phyloP scores from a whole-genome alignment of 2,113 vertebrate species.

The Colius striatus region DNA sequence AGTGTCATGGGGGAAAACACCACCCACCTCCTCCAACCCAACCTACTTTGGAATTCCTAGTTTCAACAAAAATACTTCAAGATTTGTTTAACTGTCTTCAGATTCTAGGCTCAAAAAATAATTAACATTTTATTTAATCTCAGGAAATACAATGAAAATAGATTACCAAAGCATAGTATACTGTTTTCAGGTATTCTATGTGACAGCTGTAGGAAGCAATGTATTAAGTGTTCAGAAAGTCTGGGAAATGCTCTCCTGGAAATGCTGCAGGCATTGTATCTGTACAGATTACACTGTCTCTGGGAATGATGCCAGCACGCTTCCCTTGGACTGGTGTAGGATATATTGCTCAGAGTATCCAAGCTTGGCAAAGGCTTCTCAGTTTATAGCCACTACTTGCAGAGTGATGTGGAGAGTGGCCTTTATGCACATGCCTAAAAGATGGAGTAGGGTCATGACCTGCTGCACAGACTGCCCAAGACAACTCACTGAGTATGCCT shows the following conservation, averaged over 20 bases:
- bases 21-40: fast-evolving
- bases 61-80: not conserved
- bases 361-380: fast-evolving
- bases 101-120: not conserved
- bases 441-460: not conserved
- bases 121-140: not conserved
- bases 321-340: fast-evolving
- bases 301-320: fast-evolving
- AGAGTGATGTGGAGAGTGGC: fast-evolving
- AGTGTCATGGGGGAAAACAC: not conserved
- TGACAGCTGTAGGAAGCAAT: not conserved
- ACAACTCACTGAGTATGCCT: not conserved
- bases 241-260: not conserved
- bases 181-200: fast-evolving
- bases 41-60: not conserved
- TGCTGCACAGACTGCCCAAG: not conserved
- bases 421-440: not conserved
- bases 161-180: not conserved
- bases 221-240: not conserved
- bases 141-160: not conserved
- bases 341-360: fast-evolving
- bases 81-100: not conserved
- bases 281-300: fast-evolving
- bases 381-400: not conserved
- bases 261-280: not conserved